Evolutionary conservation across 2,888 invertebrate species (phyloP).

Genomic region (Aspidapion aeneum): DNA sequence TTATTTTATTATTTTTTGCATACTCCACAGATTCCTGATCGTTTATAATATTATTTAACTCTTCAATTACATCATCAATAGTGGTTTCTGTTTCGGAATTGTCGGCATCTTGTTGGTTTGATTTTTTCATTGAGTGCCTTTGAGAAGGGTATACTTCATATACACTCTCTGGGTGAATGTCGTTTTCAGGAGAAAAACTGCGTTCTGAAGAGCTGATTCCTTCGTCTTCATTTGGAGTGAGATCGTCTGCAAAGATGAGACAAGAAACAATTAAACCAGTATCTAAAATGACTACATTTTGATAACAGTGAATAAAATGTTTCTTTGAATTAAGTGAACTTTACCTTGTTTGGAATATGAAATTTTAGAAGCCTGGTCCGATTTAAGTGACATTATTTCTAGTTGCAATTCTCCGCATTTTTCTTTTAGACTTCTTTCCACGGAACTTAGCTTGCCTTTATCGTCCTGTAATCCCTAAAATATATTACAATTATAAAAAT

Average conservation of each 20-base stretch:
- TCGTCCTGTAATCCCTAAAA: constrained; percentile 74
- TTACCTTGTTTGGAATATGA: constrained; percentile 21
- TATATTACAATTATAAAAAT: not conserved
- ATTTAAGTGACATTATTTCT: constrained; percentile 61
- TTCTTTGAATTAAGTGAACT: not conserved
- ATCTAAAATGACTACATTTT: not conserved
- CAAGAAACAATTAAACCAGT: too few relatives aligned
- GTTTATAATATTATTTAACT: constrained; percentile 78
- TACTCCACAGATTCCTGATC: constrained; percentile 73
- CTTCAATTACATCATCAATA: constrained; percentile 85
- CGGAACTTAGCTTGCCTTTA: constrained; percentile 67
- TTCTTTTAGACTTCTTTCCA: constrained; percentile 72
- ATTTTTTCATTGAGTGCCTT: constrained; percentile 14
- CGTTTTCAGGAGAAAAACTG: constrained; percentile 71
- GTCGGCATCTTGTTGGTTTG: constrained; percentile 49
- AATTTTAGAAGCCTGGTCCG: constrained; percentile 49
- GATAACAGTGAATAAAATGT: not conserved
- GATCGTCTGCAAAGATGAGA: constrained; percentile 54
- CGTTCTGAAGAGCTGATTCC: constrained; percentile 84
- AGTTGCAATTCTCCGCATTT: constrained; percentile 72
- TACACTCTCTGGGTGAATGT: constrained; percentile 56
- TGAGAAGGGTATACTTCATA: constrained; percentile 53
- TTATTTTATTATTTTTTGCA: constrained; percentile 35
- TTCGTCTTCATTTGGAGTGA: constrained; percentile 82
- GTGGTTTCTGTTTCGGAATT: constrained; percentile 76